Evolutionary conservation across 30 jellyfish, hydroid and myxozoan species (phyloP), one percentile per base, ranked within the genome.

Genomic region (Hydractinia echinata): DNA sequence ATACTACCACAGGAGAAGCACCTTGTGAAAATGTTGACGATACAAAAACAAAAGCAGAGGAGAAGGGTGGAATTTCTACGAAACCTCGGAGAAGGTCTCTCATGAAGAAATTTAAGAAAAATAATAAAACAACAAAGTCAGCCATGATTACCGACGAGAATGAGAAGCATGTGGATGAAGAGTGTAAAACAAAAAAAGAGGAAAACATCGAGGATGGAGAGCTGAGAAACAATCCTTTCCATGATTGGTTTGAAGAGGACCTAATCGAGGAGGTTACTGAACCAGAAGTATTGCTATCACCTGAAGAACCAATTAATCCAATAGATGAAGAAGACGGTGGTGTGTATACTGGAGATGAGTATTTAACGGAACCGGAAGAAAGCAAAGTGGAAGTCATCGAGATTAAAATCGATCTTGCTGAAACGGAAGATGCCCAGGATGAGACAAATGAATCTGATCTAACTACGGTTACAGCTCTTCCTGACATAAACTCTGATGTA

Each of bases 401-500:
- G 74, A 64, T n/a, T 51, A 51, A 58, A 58, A 1, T 16, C 15
- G 18, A n/a, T 9, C 74, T 64, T 9, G 74, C 19, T 13, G 39
- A 64, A 7, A 64, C 74, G 18, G 74, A 9, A 64, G 74, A 64
- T 7, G 39, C 74, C 19, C 19, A 13, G 19, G 39, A 64, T 13
- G 74, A 64, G 7, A 64, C 74, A 7, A 51, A 64, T 13, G 15
- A 11, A 58, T 11, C 69, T 16, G 69, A 58, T 58, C 39, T 64
- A 64, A 64, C 74, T 6, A 6, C 51, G 19, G 74, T 64, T 13
- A 64, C 74, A 7, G 74, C 74, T 13, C 74, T 64, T 6, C 74
- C 74, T n/a, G 74, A 64, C 39, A 51, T 44, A 6, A n/a, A 51
- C 39, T 7, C 16, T 7, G 19, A 44, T 6, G 8, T 4, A 1